phyloP scores from a whole-genome alignment of 2,797 vertebrate species.

The Arremon brunneinucha region DNA sequence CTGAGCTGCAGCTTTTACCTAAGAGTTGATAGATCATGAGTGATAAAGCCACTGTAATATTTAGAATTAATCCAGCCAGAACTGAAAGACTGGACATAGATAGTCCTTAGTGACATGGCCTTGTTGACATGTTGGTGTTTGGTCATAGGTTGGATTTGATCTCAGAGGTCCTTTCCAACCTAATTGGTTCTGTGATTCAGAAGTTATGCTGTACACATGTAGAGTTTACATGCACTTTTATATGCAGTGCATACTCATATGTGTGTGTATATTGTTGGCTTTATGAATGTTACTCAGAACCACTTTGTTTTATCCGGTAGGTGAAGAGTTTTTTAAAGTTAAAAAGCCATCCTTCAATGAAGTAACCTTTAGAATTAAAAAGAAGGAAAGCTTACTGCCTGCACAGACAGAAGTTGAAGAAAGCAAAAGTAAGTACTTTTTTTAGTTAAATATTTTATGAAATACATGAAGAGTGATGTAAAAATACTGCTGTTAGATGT shows the following conservation, averaged over 20 bases:
- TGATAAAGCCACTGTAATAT: background rate
- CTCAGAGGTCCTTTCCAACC: background rate
- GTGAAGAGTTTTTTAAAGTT: conserved; percentile 77
- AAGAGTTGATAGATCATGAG: background rate
- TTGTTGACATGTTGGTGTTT: background rate
- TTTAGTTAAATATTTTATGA: background rate
- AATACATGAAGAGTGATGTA: background rate
- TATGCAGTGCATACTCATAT: too few species aligned
- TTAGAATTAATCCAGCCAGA: background rate
- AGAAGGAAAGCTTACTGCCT: conserved; percentile 61
- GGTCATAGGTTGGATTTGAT: background rate
- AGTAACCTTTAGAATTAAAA: conserved; percentile 81
- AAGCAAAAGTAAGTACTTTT: background rate
- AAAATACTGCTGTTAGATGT: background rate
- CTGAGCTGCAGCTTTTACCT: background rate
- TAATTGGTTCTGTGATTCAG: background rate
- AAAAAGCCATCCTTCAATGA: conserved; percentile 80
- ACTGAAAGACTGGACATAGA: background rate
- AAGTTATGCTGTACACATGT: accelerated
- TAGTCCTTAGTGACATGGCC: background rate
- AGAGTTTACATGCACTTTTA: accelerated
- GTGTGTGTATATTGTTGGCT: accelerated
- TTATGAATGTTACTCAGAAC: background rate
- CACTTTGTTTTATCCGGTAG: background rate
- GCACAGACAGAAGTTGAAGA: background rate